Conservation (phyloP, 2,888 invertebrate genomes). For the Gnatocerus cornutus region DNA sequence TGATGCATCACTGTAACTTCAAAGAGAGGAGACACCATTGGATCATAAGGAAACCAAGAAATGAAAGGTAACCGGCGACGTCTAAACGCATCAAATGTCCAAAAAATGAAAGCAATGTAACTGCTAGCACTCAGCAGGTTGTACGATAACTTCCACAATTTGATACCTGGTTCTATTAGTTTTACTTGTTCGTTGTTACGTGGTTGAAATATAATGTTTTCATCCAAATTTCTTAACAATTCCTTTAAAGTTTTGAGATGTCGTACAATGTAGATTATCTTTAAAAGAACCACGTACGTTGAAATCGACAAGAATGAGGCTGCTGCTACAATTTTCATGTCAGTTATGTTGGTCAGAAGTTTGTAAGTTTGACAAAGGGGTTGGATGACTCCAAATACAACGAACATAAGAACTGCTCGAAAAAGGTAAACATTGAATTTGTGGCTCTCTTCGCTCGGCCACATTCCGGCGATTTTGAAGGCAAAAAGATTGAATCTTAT, state of each 20-base stretch:
- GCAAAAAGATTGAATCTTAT: not conserved
- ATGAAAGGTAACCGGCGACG: slow-evolving; percentile 8
- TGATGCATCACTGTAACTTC: slow-evolving; percentile 15
- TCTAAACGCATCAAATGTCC: not conserved
- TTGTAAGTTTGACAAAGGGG: not conserved
- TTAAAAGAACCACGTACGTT: not conserved
- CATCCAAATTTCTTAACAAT: not conserved
- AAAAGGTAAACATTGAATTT: not conserved
- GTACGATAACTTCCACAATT: not conserved
- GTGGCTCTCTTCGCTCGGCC: not conserved
- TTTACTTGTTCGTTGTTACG: not conserved
- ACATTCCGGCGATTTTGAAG: not conserved
- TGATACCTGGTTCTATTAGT: not conserved
- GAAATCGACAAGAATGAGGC: not conserved
- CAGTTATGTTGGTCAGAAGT: not conserved
- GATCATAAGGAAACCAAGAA: slow-evolving; percentile 29
- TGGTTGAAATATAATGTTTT: slow-evolving; percentile 1
- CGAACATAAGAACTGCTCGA: not conserved
- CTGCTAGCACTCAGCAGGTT: not conserved
- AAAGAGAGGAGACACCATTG: slow-evolving; percentile 12
- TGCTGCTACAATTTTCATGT: not conserved
- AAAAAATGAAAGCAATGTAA: not conserved
- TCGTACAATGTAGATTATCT: not conserved
- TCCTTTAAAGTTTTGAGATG: not conserved
- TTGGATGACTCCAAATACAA: not conserved